Percentiles rank a stretch among this genome's conserved stretches.
phyloP scores from a whole-genome alignment of 1,140 invertebrate genomes.

The Mercenaria mercenaria region DNA sequence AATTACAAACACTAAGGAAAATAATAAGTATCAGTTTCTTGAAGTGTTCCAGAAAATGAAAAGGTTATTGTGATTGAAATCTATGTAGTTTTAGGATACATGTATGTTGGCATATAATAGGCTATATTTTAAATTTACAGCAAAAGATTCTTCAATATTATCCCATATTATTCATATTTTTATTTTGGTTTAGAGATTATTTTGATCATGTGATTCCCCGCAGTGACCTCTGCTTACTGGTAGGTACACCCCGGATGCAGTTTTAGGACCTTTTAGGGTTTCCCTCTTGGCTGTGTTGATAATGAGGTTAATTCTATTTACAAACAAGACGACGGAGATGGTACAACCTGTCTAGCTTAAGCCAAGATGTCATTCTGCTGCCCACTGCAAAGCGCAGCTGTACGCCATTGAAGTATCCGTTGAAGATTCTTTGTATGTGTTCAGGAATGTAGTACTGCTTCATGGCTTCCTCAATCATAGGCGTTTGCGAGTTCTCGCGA shows the following conservation, averaged over 20 bases:
- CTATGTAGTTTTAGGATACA: no score
- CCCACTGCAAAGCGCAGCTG: not conserved
- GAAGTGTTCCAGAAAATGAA: no score
- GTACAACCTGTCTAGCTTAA: not conserved
- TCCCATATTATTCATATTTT: no score
- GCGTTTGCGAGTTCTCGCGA: not conserved
- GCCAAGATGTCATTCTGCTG: not conserved
- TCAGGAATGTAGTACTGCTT: conserved; percentile 3
- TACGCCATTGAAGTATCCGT: not conserved
- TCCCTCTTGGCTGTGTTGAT: not conserved
- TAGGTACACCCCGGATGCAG: not conserved
- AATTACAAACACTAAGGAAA: no score
- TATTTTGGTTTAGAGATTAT: no score
- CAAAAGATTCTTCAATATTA: no score
- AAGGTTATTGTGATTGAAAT: no score
- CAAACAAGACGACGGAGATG: conserved; percentile 5
- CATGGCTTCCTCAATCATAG: not conserved
- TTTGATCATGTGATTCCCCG: no score
- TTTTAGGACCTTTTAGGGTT: not conserved
- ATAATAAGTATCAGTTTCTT: no score
- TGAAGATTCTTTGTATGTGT: not conserved
- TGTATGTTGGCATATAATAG: no score
- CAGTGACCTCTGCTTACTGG: not conserved
- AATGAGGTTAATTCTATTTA: not conserved
- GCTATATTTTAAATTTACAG: no score